Evolutionary conservation across 1,140 invertebrate genomes (phyloP), one percentile per base, ranked within the genome.

Genomic region (Dreissena polymorpha): DNA sequence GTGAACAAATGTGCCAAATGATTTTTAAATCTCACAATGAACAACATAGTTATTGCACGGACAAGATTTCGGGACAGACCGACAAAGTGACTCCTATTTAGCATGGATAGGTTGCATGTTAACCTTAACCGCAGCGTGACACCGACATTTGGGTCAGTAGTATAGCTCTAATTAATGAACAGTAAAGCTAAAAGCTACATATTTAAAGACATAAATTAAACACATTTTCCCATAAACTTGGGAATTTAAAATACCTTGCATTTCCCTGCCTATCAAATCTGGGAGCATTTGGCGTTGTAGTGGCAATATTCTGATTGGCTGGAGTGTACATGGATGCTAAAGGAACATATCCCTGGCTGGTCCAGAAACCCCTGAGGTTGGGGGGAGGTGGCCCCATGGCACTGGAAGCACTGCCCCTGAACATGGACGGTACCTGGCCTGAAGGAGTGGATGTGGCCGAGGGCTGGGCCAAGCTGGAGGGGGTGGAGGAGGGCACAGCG

Each of bases 241-340:
- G 39, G 39, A 5, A 39, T 39, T 39, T 60, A 23, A 2, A 60
- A 60, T 60, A 60, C 57, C 57, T 60, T 60, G 57, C 57, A 12
- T 60, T n/a, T 60, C 57, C 25, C 39, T 69, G 29, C 27, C 50
- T 77, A n/a, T 70, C 76, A 21, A 51, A 16, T 63, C 78, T 23
- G 16, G 89, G 88, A 25, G 86, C 86, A 60, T 39, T 78, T n/a
- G 88, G 86, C 53, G 86, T 84, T 13, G 69, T 70, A 16, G 85
- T 80, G 50, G 86, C 86, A 55, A 86, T 76, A 13, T 81, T 70
- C 25, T 88, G 89, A 71, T 77, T 70, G 25, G 86, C 81, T 10
- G 88, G 87, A 0, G 73, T 82, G 50, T 84, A 78, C 0, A 73
- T 81, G 10, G 82, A 67, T n/a, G 75, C 84, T 14, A 81, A 16